A percentile compares a stretch with the other conserved stretches of the same genome.
phyloP scores from a whole-genome alignment of 2,113 vertebrate species.

The Cyanistes caeruleus region DNA sequence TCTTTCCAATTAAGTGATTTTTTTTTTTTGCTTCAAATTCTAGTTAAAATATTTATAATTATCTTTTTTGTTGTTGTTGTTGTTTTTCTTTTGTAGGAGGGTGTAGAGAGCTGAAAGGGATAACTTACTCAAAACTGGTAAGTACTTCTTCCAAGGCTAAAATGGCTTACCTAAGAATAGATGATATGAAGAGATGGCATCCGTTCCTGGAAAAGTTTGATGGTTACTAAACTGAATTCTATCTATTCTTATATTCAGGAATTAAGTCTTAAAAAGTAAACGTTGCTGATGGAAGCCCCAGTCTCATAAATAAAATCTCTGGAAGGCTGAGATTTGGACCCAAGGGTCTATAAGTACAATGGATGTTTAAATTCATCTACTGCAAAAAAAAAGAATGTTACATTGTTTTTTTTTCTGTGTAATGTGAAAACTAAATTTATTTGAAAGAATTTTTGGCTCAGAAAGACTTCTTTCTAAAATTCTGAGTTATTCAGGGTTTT shows the following conservation, averaged over 20 bases:
- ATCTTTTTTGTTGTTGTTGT: constrained; percentile 29
- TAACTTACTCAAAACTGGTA: constrained; percentile 62
- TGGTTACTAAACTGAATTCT: constrained; percentile 62
- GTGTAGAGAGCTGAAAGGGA: constrained; percentile 64
- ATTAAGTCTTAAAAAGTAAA: not conserved
- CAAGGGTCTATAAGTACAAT: not conserved
- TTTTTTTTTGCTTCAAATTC: not conserved
- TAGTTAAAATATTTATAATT: constrained; percentile 23
- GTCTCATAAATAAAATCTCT: not conserved
- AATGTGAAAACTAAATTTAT: not conserved
- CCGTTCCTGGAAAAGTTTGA: constrained; percentile 19
- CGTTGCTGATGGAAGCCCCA: not conserved
- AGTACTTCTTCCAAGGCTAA: constrained; percentile 37
- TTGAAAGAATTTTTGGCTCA: not conserved
- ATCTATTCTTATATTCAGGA: constrained; percentile 44
- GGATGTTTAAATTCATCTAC: not conserved
- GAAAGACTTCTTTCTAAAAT: not conserved
- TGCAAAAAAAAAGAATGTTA: not conserved
- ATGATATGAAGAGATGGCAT: not conserved
- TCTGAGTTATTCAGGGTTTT: not conserved
- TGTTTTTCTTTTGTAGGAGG: constrained; percentile 66
- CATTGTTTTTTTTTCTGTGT: not conserved
- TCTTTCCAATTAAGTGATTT: not conserved
- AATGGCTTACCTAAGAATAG: constrained; percentile 26
- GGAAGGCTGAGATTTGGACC: not conserved